Evolutionary conservation across 2,113 vertebrate genomes (phyloP), one percentile per base, ranked within the genome.

Genomic region (Zeus faber): DNA sequence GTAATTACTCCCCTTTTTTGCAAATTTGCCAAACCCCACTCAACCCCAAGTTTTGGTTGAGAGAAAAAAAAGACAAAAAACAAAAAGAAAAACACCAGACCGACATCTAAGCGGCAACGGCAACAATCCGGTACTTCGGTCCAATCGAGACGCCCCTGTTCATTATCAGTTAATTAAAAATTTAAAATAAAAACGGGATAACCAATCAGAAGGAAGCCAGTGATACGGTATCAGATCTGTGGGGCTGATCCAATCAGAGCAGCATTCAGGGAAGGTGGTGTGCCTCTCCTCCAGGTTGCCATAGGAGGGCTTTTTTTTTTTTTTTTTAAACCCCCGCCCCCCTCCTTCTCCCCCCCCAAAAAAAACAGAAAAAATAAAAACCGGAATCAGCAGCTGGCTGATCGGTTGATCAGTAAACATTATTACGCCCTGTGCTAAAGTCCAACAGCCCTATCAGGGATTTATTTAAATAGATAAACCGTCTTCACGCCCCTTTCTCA

Each of bases 401-500:
- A 82, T 82, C 76, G 56, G 64, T 11, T 51, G 46, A 76, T 81
- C 81, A 79, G 82, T 77, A 77, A 85, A 84, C 77, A 80, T 68
- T 64, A 82, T 83, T 69, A 75, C 56, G 62, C 26, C 55, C 55
- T 69, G 72, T 69, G 77, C 73, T 74, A 69, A 80, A 84, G 79
- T 76, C 79, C 75, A 68, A 70, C 82, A 73, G 68, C 65, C 74
- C 46, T 79, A 80, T 81, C 72, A 72, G 72, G 74, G 77, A 72
- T 74, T 76, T 78, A 80, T 87, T 86, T 85, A 84, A 83, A 85
- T 84, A 88, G 82, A 86, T 86, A 81, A 80, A 81, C 70, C 72
- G 67, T 56, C 22, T 81, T 74, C 27, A 72, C 18, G 54, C 65
- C 58, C 64, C 58, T 81, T 82, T 86, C 70, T 82, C 66, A 74